These are phyloP conservation scores for Pygocentrus nattereri DNA, from an alignment of 2,797 vertebrate species.

Conservation along the genomic window DNA sequence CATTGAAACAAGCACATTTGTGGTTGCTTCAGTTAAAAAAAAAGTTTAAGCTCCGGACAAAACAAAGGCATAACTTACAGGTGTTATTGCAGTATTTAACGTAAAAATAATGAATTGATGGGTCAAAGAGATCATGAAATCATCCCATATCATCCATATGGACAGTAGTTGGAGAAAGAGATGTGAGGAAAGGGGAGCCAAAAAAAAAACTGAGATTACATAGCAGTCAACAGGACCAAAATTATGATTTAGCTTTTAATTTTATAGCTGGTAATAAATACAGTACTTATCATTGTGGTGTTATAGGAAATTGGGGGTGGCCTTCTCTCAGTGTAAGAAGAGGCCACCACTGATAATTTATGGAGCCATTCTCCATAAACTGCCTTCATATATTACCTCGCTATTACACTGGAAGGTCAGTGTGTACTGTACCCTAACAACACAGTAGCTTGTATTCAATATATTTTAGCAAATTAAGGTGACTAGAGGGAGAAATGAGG, in stretches of 20 bases:
- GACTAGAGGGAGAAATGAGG: no score
- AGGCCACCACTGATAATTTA: constrained; percentile 1
- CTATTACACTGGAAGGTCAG: not conserved
- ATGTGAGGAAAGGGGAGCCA: not conserved
- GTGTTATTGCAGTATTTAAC: no score
- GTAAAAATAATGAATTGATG: not conserved
- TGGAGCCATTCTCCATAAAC: not conserved
- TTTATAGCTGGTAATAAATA: not conserved
- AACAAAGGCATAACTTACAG: not conserved
- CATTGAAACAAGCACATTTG: no score
- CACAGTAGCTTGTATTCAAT: not conserved
- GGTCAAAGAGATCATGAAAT: not conserved
- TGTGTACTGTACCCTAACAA: not conserved
- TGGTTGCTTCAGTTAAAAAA: not conserved
- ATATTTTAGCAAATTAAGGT: no score
- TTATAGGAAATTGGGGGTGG: not conserved
- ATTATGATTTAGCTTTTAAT: not conserved
- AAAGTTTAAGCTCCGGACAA: not conserved
- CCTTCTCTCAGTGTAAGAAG: not conserved
- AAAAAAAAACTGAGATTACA: not conserved
- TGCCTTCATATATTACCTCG: not conserved
- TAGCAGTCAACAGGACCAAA: not conserved
- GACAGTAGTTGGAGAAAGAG: no score
- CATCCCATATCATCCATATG: not conserved
- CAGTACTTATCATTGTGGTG: not conserved